These are phyloP conservation scores for Myotis planiceps DNA, from an alignment of 2,797 vertebrate species.

Conservation along the genomic window DNA sequence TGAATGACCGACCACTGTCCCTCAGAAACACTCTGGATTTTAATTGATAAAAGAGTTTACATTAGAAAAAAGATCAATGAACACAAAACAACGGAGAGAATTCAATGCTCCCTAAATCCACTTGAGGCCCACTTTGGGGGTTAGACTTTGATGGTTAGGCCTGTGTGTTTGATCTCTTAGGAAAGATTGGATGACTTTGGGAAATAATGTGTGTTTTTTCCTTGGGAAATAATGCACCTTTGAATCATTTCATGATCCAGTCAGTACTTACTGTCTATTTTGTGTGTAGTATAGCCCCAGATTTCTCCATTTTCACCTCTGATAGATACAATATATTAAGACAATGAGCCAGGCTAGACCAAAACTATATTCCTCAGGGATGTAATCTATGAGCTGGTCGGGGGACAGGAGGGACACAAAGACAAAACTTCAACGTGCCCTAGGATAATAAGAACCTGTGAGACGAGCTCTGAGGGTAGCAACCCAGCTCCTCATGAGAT, in stretches of 20 bases:
- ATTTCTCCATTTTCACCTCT: neutral
- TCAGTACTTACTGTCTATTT: neutral
- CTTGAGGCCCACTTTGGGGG: neutral
- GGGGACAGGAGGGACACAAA: neutral
- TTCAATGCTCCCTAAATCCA: neutral
- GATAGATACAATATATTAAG: neutral
- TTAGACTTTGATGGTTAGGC: neutral
- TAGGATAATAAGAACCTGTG: neutral
- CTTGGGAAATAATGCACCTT: neutral
- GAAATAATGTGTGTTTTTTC: neutral
- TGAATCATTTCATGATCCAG: neutral
- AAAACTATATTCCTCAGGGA: neutral
- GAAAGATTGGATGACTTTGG: neutral
- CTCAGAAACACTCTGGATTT: neutral
- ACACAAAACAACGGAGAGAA: constrained; percentile 19
- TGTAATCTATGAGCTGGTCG: neutral
- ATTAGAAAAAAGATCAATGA: neutral
- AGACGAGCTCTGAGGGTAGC: neutral
- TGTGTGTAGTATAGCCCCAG: neutral
- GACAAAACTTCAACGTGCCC: neutral
- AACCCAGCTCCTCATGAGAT: neutral
- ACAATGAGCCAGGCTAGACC: neutral
- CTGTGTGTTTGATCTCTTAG: neutral
- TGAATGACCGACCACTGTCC: neutral
- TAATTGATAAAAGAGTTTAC: neutral